These are phyloP conservation scores for Akabosia matsudoensis DNA, from an alignment of 1,140 invertebrate genomes.

Conservation along the genomic window DNA sequence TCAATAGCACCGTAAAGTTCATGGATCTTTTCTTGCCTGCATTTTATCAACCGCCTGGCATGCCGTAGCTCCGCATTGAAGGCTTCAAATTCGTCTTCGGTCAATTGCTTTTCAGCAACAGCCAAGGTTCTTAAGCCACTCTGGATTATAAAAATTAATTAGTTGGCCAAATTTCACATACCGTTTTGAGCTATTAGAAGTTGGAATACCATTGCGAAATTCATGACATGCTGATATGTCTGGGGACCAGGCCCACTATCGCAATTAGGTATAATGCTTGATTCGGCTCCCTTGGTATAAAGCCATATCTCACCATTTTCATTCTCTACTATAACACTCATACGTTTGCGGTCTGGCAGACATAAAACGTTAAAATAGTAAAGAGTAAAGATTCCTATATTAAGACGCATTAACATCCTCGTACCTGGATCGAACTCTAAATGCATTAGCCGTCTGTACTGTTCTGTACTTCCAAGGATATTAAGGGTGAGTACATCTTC, in stretches of 20 bases:
- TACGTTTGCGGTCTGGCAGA: slow-evolving; percentile 60
- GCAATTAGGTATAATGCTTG: slow-evolving; percentile 62
- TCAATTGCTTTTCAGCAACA: slow-evolving; percentile 54
- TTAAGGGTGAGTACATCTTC: slow-evolving; percentile 56
- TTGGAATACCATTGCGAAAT: slow-evolving; percentile 60
- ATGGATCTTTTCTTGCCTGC: slow-evolving; percentile 52
- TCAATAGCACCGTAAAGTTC: slow-evolving; percentile 59
- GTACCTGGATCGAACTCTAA: slow-evolving; percentile 65
- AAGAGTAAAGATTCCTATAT: no score
- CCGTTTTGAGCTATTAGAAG: no score
- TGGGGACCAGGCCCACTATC: slow-evolving; percentile 51
- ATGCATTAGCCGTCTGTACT: slow-evolving; percentile 53
- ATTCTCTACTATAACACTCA: slow-evolving; percentile 64
- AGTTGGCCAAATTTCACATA: no score
- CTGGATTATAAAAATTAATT: slow-evolving; percentile 51
- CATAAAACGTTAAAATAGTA: slow-evolving; percentile 31
- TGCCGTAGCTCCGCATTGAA: slow-evolving; percentile 49
- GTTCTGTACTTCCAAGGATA: slow-evolving; percentile 49
- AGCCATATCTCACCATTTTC: slow-evolving; percentile 60
- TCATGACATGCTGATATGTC: slow-evolving; percentile 54
- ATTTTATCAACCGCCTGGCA: slow-evolving; percentile 54
- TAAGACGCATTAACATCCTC: no score
- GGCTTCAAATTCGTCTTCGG: slow-evolving; percentile 49
- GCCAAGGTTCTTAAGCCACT: slow-evolving; percentile 62
- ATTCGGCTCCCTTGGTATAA: slow-evolving; percentile 79